phyloP scores from a whole-genome alignment of 1,140 invertebrate species.

The Eupeodes corollae region DNA sequence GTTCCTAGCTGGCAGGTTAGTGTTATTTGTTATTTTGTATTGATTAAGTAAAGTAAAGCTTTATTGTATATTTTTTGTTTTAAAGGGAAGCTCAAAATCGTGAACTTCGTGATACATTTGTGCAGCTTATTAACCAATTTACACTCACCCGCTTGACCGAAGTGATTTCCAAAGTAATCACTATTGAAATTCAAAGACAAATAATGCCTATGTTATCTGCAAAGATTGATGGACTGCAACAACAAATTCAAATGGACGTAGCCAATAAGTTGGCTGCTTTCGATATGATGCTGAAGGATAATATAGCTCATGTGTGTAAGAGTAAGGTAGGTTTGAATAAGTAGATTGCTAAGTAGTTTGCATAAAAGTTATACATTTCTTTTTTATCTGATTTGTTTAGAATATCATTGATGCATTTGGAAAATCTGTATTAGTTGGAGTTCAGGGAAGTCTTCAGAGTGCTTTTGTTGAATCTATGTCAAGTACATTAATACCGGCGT shows the following conservation, averaged over 20 bases:
- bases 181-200: conserved; percentile 38
- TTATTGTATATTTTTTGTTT: background rate
- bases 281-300: conserved; percentile 65
- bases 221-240: conserved; percentile 52
- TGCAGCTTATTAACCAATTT: conserved; percentile 34
- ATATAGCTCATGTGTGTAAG: conserved; percentile 62
- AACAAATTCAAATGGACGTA: conserved; percentile 57
- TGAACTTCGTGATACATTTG: conserved; percentile 39
- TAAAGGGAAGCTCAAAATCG: conserved; percentile 31
- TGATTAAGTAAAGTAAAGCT: background rate
- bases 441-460: conserved; percentile 33
- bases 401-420: conserved; percentile 63
- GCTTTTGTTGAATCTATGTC: conserved; percentile 58
- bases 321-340: conserved; percentile 48
- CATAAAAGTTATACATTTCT: background rate
- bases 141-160: conserved; percentile 38
- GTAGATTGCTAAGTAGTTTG: background rate
- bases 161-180: conserved; percentile 37
- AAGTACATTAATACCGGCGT: conserved; percentile 62
- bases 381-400: conserved; percentile 36
- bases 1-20: conserved; percentile 24
- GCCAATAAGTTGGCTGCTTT: conserved; percentile 55
- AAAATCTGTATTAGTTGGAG: conserved; percentile 47
- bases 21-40: background rate
- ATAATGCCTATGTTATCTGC: conserved; percentile 44